Evolutionary conservation across 2,113 vertebrate species (phyloP).

Genomic region (Menidia beryllina): DNA sequence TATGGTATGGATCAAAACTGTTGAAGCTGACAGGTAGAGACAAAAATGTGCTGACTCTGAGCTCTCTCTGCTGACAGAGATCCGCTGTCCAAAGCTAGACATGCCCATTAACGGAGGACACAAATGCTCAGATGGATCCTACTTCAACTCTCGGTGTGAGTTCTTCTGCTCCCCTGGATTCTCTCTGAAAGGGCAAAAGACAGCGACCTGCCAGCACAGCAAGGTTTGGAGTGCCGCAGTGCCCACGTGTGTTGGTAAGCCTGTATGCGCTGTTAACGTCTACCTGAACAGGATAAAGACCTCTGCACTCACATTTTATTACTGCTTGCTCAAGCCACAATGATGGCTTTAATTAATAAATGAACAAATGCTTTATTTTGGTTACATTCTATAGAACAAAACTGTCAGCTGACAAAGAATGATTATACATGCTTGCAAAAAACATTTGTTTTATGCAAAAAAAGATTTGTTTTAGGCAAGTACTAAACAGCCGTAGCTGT

Average conservation of each 20-base stretch:
- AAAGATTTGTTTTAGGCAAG: no score
- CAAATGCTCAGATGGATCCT: slow-evolving; percentile 94
- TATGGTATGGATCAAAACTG: neutral
- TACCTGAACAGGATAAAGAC: neutral
- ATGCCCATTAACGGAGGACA: slow-evolving; percentile 92
- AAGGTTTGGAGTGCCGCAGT: slow-evolving; percentile 88
- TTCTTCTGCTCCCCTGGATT: slow-evolving; percentile 95
- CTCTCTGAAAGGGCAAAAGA: slow-evolving; percentile 88
- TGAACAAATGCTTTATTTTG: no score
- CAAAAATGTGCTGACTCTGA: neutral
- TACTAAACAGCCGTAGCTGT: no score
- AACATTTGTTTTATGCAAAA: no score
- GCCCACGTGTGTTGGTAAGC: slow-evolving; percentile 89
- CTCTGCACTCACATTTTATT: neutral
- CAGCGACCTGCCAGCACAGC: slow-evolving; percentile 88
- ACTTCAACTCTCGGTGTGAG: slow-evolving; percentile 95
- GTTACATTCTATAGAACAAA: no score
- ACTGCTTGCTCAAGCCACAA: slow-evolving; percentile 9
- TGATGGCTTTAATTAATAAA: slow-evolving; percentile 6
- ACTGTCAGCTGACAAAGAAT: no score
- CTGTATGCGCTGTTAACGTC: slow-evolving; percentile 10
- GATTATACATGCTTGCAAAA: no score
- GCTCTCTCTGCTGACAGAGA: slow-evolving; percentile 81
- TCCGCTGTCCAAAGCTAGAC: slow-evolving; percentile 88
- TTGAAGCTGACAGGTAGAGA: neutral